Evolutionary conservation across 2,113 vertebrate species (phyloP).

Genomic region (Cercopithecus mona): DNA sequence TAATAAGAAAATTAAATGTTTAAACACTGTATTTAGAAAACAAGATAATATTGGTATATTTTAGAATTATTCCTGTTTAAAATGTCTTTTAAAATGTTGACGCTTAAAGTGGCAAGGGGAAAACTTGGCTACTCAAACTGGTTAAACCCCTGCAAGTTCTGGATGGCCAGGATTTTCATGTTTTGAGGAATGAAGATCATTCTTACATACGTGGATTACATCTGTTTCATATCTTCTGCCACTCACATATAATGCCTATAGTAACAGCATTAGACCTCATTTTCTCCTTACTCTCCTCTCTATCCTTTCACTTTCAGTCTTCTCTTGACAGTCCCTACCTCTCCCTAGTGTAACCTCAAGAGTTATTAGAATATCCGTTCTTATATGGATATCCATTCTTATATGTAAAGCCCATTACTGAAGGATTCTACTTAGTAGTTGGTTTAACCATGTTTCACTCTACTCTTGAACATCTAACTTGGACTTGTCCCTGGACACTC

Average conservation of each 20-base stretch:
- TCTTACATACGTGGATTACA: neutral
- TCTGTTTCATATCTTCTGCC: neutral
- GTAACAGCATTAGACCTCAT: neutral
- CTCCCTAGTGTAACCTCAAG: neutral
- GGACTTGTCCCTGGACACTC: neutral
- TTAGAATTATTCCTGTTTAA: neutral
- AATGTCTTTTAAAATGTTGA: conserved; percentile 10
- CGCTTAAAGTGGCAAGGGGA: neutral
- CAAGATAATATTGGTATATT: neutral
- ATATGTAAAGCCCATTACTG: neutral
- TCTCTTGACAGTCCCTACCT: neutral
- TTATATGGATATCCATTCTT: neutral
- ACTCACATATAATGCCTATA: neutral
- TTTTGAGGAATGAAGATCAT: neutral
- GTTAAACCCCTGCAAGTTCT: neutral
- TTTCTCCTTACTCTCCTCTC: neutral
- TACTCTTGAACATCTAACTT: neutral
- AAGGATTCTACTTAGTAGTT: neutral
- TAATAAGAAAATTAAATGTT: conserved; percentile 23
- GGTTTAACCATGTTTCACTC: neutral
- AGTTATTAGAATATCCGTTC: too few species aligned
- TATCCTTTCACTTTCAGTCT: neutral
- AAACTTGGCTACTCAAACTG: neutral
- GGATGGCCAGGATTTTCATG: neutral
- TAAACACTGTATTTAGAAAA: neutral